These are phyloP conservation scores for Dynastes tityus DNA, from an alignment of 2,888 invertebrate species.

Conservation along the genomic window DNA sequence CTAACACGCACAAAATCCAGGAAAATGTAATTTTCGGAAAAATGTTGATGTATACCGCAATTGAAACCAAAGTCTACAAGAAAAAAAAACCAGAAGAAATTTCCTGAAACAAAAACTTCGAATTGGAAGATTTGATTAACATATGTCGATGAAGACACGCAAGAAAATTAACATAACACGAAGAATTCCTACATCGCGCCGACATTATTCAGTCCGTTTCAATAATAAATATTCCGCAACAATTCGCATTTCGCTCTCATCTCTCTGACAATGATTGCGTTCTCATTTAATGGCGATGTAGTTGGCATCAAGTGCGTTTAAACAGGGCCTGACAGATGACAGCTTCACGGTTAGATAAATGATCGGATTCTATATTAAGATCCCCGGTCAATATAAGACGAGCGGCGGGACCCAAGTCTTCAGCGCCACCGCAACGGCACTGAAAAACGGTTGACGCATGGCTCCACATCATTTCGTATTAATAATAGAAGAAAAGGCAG, in stretches of 20 bases:
- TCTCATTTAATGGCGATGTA: slow-evolving; percentile 47
- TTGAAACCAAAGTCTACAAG: no score
- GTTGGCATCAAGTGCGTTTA: slow-evolving; percentile 34
- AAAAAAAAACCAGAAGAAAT: no score
- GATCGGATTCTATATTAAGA: slow-evolving; percentile 61
- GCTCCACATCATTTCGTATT: slow-evolving; percentile 57
- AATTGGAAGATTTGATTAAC: no score
- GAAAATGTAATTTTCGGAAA: no score
- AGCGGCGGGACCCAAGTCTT: slow-evolving; percentile 30
- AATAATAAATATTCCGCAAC: slow-evolving; percentile 32
- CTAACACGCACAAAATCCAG: no score
- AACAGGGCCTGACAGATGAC: slow-evolving; percentile 58
- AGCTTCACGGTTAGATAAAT: slow-evolving; percentile 60
- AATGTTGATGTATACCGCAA: no score
- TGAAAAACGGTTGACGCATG: slow-evolving; percentile 57
- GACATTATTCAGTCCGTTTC: slow-evolving; percentile 6
- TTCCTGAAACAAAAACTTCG: no score
- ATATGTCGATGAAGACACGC: no score
- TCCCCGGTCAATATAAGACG: slow-evolving; percentile 45
- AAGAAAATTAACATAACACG: no score
- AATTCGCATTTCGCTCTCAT: slow-evolving; percentile 28
- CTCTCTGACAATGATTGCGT: slow-evolving; percentile 33
- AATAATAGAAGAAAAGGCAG: slow-evolving; percentile 53
- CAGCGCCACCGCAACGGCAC: slow-evolving; percentile 23
- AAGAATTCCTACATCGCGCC: no score